Evolutionary conservation across 2,113 vertebrate species (phyloP).

Genomic region (Nipponia nippon): DNA sequence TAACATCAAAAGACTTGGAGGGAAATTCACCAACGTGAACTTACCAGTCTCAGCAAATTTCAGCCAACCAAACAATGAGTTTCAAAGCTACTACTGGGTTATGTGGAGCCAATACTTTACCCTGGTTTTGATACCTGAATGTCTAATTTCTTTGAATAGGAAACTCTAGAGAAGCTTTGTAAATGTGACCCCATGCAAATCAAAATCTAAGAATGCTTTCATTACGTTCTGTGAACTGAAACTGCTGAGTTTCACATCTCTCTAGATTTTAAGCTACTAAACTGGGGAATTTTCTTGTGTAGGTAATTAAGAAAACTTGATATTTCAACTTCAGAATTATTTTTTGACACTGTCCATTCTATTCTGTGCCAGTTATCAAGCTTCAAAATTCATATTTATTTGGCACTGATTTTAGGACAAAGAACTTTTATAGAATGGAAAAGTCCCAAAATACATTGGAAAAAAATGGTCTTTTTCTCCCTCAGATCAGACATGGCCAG

Average conservation of each 20-base stretch:
- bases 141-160: slow-evolving; percentile 13
- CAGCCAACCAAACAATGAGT: neutral
- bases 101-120: neutral
- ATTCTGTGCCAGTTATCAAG: neutral
- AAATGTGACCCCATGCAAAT: slow-evolving; percentile 58
- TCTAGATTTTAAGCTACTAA: neutral
- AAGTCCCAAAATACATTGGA: neutral
- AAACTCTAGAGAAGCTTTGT: neutral
- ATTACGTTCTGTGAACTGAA: slow-evolving; percentile 29
- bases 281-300: neutral
- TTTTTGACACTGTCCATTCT: neutral
- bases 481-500: neutral
- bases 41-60: slow-evolving; percentile 19
- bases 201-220: slow-evolving; percentile 42
- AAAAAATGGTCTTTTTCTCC: neutral
- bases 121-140: neutral
- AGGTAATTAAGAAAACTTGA: neutral
- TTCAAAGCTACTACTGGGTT: neutral
- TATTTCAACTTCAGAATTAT: neutral
- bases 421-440: neutral
- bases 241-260: slow-evolving; percentile 58
- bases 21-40: neutral
- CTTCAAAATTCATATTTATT: neutral
- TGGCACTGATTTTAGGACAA: neutral
- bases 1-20: neutral